Base-by-base conservation (phyloP, 2,113 vertebrate species). In the Riparia riparia region DNA sequence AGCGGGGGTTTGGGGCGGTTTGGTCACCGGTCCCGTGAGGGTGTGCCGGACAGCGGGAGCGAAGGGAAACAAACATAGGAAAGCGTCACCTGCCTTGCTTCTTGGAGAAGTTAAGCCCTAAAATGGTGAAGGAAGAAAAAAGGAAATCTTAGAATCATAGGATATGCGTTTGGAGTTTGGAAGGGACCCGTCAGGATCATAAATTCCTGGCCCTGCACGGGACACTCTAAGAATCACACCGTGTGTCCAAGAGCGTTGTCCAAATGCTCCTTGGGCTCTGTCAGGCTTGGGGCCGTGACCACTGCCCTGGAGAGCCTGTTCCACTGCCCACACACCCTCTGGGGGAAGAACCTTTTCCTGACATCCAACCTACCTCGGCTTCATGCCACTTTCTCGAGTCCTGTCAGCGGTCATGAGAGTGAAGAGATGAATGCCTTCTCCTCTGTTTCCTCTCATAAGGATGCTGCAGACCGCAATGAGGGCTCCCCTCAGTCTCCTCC, bases 1-100 rank as follows among this genome's bases (percentile, higher is more conserved):
- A 2, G 1, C 4, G 1, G n/a, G 17, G 4, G 1, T 0, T 1
- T 1, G 16, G 2, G 17, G 1, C 25, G 63, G n/a, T 8, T 16
- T 3, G 20, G 2, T 6, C 49, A 0, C 24, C 44, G 0, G 18
- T 14, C 45, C 34, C 15, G 0, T 2, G 1, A 16, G 39, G 16
- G 39, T 44, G 56, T 20, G 66, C 56, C 26, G 0, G 20, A 10
- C 47, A 5, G 3, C 20, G 9, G 2, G 32, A 8, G 39, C 3
- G 39, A 8, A 2, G 26, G 2, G 7, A 26, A 21, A 17, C 17
- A 26, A 21, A 17, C 17, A 25, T 6, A 7, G 65, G 1, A 5
- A 71, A 44, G 2, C 7, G 3, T 21, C 53, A 2, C 17, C 17
- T 17, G 8, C 16, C 13, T 42, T 29, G 61, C 25, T 20, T 37